These are phyloP conservation scores for Zaprionus gabonicus DNA, from an alignment of 1,140 invertebrate species.

Conservation along the genomic window DNA sequence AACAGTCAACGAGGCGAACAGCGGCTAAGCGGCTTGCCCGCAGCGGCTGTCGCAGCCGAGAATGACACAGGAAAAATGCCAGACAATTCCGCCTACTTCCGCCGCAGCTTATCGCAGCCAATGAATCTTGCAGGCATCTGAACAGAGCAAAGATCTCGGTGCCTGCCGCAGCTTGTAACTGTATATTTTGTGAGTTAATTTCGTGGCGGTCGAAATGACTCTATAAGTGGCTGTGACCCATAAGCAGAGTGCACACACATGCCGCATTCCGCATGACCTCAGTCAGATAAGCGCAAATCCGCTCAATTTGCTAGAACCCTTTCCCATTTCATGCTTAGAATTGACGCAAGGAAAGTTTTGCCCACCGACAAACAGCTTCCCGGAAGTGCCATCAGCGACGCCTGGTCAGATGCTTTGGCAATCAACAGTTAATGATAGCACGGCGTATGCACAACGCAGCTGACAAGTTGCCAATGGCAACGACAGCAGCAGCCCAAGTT, in stretches of 20 bases:
- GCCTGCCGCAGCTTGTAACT: neutral
- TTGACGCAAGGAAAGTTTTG: conserved; percentile 60
- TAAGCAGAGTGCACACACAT: conserved; percentile 35
- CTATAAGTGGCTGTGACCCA: conserved; percentile 74
- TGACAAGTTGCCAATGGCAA: conserved; percentile 27
- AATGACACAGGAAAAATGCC: conserved; percentile 30
- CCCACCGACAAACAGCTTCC: conserved; percentile 48
- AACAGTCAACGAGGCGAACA: conserved; percentile 65
- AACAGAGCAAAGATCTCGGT: conserved; percentile 43
- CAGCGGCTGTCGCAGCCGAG: conserved; percentile 5
- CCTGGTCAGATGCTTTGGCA: conserved; percentile 7
- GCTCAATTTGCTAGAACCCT: conserved; percentile 36
- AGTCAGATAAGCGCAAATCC: conserved; percentile 31
- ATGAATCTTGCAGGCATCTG: conserved; percentile 62
- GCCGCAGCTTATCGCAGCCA: conserved; percentile 53
- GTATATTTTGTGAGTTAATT: conserved; percentile 56
- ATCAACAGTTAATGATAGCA: conserved; percentile 59
- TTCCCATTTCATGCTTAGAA: conserved; percentile 57
- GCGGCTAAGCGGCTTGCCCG: conserved; percentile 64
- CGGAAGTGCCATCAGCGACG: conserved; percentile 42
- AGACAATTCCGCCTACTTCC: conserved; percentile 8
- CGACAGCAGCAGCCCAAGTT: conserved; percentile 35
- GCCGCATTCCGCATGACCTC: conserved; percentile 14
- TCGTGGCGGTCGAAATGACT: conserved; percentile 61
- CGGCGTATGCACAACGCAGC: conserved; percentile 42